phyloP scores from a whole-genome alignment of 2,888 invertebrate genomes.

The Siphlonurus alternatus region DNA sequence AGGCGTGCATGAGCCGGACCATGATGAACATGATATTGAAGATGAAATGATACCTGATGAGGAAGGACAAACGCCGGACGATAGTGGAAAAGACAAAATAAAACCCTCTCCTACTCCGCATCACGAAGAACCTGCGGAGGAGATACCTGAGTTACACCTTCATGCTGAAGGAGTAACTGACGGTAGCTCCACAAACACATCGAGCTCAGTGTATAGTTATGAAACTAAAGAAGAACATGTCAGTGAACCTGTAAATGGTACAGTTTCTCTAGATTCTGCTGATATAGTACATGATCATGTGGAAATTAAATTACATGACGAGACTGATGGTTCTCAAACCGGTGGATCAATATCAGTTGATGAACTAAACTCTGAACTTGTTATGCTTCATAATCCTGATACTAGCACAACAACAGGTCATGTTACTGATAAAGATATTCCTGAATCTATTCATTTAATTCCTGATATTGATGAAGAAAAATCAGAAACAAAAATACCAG shows the following conservation, averaged over 20 bases:
- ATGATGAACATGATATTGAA: neutral
- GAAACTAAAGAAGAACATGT: neutral
- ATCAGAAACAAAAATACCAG: neutral
- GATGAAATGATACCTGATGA: neutral
- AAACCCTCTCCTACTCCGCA: neutral
- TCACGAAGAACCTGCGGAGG: neutral
- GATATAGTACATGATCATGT: too few relatives aligned
- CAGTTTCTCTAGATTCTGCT: too few relatives aligned
- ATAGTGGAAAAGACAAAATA: neutral
- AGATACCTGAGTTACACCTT: neutral
- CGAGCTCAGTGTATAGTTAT: neutral
- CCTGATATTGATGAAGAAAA: neutral
- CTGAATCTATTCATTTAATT: neutral
- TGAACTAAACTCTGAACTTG: too few relatives aligned
- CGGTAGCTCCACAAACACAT: neutral
- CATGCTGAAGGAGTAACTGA: neutral
- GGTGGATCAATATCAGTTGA: too few relatives aligned
- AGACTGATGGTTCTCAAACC: too few relatives aligned
- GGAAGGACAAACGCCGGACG: neutral
- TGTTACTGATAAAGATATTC: too few relatives aligned
- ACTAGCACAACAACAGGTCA: too few relatives aligned
- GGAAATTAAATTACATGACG: too few relatives aligned
- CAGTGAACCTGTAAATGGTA: neutral
- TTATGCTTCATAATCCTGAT: too few relatives aligned
- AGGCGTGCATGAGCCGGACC: neutral